Evolutionary conservation across 2,888 invertebrate species (phyloP).

Genomic region (Rhodophaea formosa): DNA sequence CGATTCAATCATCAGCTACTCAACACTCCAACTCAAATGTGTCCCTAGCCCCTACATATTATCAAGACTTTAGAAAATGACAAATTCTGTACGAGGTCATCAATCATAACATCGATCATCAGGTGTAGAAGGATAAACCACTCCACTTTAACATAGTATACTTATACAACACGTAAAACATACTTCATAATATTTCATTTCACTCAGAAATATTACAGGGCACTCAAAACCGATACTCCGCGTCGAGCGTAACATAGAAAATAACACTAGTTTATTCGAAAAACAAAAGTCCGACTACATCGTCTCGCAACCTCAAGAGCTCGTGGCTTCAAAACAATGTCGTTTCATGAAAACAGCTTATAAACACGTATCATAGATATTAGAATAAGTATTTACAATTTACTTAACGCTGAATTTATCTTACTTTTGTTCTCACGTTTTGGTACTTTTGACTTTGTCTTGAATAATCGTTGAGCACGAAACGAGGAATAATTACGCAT

Average conservation of each 20-base stretch:
- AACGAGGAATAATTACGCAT: constrained; percentile 9
- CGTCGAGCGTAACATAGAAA: not conserved
- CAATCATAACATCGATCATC: too few species aligned
- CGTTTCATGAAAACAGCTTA: constrained; percentile 64
- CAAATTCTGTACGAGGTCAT: too few species aligned
- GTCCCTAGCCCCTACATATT: too few species aligned
- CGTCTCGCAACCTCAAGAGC: constrained; percentile 31
- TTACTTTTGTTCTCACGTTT: constrained; percentile 46
- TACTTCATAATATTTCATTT: not conserved
- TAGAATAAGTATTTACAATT: constrained; percentile 71
- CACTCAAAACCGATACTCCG: not conserved
- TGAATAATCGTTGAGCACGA: constrained; percentile 18
- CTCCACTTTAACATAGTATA: too few species aligned
- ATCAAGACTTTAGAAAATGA: too few species aligned
- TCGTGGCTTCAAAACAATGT: constrained; percentile 46
- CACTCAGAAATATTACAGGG: not conserved
- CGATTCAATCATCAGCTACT: too few species aligned
- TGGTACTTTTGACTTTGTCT: constrained; percentile 43
- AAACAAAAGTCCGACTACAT: not conserved
- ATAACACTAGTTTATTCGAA: not conserved
- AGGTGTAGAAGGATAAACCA: too few species aligned
- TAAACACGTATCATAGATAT: constrained; percentile 66
- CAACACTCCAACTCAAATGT: too few species aligned
- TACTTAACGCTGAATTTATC: constrained; percentile 55
- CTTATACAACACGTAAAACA: not conserved